These are phyloP conservation scores for Sphaeridia pumilis DNA, from an alignment of 2,888 invertebrate species.

Conservation along the genomic window DNA sequence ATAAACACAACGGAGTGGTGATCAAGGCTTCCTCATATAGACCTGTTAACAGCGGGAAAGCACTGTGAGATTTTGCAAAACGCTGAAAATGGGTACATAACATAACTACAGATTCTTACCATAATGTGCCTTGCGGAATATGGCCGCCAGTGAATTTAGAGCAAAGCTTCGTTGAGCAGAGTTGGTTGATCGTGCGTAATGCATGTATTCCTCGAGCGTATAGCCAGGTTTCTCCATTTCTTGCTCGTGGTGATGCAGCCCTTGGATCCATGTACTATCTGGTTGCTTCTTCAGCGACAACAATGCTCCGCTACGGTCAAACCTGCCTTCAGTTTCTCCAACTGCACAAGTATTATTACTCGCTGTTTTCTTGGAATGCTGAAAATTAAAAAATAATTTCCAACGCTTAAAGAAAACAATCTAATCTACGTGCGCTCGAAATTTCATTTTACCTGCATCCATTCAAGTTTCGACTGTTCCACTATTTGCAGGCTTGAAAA, in stretches of 20 bases:
- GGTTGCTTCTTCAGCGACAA: not conserved
- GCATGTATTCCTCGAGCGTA: slow-evolving; percentile 73
- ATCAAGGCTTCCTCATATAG: slow-evolving; percentile 25
- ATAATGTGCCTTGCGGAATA: slow-evolving; percentile 43
- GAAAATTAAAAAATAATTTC: not conserved
- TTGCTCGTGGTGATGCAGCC: slow-evolving; percentile 83
- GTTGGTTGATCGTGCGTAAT: slow-evolving; percentile 56
- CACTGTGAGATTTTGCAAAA: not conserved
- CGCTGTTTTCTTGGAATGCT: not conserved
- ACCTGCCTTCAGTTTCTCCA: slow-evolving; percentile 40
- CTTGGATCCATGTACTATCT: slow-evolving; percentile 45
- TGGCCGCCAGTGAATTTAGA: slow-evolving; percentile 64
- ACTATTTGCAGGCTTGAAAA: slow-evolving; percentile 79
- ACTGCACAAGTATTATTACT: not conserved
- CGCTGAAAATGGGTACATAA: not conserved
- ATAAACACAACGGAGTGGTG: slow-evolving; percentile 20
- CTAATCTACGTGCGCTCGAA: not conserved
- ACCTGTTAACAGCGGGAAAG: too few relatives aligned
- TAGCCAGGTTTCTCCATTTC: slow-evolving; percentile 87
- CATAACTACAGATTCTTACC: slow-evolving; percentile 16
- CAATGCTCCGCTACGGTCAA: slow-evolving; percentile 57
- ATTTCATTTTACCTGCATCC: slow-evolving; percentile 58
- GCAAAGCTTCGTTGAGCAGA: slow-evolving; percentile 73
- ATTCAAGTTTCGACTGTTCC: slow-evolving; percentile 74
- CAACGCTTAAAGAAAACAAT: not conserved